Conservation (phyloP, 2,113 vertebrate genomes). For the Engraulis encrasicolus region DNA sequence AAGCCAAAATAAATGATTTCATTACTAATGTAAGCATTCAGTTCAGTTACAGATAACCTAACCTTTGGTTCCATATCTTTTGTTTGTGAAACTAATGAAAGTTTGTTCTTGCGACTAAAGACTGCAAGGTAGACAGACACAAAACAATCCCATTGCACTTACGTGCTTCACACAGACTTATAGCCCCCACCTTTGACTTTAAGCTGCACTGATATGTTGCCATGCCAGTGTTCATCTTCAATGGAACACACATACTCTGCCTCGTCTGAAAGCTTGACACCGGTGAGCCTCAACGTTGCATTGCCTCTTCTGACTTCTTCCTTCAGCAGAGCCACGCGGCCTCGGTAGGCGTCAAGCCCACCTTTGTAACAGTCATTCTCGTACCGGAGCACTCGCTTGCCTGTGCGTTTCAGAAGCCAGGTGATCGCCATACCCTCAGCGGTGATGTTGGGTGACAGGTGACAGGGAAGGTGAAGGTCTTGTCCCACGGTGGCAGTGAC, state of each 20-base stretch:
- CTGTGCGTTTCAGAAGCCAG: too few species aligned
- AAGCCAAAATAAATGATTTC: too few species aligned
- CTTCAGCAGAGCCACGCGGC: background rate
- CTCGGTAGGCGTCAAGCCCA: background rate
- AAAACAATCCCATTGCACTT: background rate
- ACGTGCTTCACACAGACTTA: too few species aligned
- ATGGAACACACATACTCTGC: background rate
- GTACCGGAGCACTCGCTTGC: too few species aligned
- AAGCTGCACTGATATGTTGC: background rate
- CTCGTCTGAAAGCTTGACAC: conserved; percentile 41
- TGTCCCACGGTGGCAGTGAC: too few species aligned
- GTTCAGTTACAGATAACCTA: too few species aligned
- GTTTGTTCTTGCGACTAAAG: background rate
- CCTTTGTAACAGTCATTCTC: too few species aligned
- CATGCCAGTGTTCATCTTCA: background rate
- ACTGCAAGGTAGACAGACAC: background rate
- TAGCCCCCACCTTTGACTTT: background rate
- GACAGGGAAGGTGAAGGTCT: too few species aligned
- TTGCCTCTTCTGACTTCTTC: background rate
- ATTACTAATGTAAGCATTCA: too few species aligned
- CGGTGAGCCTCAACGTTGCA: background rate
- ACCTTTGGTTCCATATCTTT: too few species aligned
- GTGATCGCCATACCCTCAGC: too few species aligned
- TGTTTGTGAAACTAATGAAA: background rate
- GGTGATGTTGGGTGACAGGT: too few species aligned